Percentiles rank a stretch among this genome's conserved stretches.
Evolutionary conservation across 2,888 invertebrate genomes (phyloP).

Genomic region (Pristionchus entomophagus): DNA sequence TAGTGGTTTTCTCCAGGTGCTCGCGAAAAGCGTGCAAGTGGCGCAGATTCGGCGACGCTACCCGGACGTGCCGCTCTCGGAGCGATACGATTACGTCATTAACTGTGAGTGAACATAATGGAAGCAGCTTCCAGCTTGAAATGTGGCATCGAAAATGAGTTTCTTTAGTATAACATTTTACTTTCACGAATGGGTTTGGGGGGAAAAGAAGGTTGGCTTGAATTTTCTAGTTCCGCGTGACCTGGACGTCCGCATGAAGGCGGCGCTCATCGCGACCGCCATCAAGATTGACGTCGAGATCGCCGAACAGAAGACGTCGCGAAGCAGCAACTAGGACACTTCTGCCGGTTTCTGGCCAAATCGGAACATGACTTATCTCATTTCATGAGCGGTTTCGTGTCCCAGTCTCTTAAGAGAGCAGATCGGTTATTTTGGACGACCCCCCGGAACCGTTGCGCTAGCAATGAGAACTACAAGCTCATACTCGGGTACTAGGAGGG

Average conservation of each 20-base stretch:
- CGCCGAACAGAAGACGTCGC: not conserved
- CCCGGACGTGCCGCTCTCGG: not conserved
- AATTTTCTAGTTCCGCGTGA: not conserved
- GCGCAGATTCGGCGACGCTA: not conserved
- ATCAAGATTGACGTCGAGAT: constrained; percentile 10
- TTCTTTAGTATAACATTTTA: too few relatives aligned
- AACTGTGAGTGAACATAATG: not conserved
- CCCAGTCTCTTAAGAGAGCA: too few relatives aligned
- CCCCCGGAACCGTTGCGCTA: too few relatives aligned
- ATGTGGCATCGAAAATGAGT: too few relatives aligned
- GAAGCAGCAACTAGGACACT: not conserved
- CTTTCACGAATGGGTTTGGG: too few relatives aligned
- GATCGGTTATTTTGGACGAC: too few relatives aligned
- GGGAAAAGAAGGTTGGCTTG: too few relatives aligned
- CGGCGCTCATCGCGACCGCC: not conserved
- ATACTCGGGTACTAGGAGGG: too few relatives aligned
- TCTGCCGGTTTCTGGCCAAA: too few relatives aligned
- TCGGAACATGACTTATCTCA: too few relatives aligned
- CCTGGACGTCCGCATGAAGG: not conserved
- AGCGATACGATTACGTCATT: constrained; percentile 10
- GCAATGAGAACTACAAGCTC: too few relatives aligned
- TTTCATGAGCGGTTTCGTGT: too few relatives aligned
- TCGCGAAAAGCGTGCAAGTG: not conserved
- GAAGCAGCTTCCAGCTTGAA: not conserved
- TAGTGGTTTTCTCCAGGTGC: not conserved